A percentile compares a stretch with the other conserved stretches of the same genome.
Conservation (phyloP, 2,888 invertebrate species). For the Lycaena phlaeas region DNA sequence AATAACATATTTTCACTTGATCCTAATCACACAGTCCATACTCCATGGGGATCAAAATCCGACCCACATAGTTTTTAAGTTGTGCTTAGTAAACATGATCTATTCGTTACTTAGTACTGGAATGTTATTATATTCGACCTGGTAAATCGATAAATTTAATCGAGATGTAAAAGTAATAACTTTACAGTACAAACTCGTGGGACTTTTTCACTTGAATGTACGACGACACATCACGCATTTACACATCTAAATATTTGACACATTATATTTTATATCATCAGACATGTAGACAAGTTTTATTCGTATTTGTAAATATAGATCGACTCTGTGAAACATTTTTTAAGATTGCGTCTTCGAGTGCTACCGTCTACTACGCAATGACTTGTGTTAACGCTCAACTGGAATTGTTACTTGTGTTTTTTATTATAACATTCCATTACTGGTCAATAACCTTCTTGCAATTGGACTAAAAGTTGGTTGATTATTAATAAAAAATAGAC, state of each 20-base stretch:
- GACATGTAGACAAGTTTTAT: not conserved
- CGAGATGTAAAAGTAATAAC: too few relatives aligned
- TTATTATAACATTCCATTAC: constrained; percentile 6
- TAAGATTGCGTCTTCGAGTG: constrained; percentile 1
- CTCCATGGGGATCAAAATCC: too few relatives aligned
- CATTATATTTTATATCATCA: not conserved
- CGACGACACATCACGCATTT: not conserved
- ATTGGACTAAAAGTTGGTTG: constrained; percentile 5
- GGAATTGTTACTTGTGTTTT: constrained; percentile 4
- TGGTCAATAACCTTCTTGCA: constrained; percentile 7
- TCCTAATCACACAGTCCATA: too few relatives aligned
- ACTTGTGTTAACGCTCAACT: constrained; percentile 4
- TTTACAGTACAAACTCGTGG: too few relatives aligned
- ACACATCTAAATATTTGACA: not conserved
- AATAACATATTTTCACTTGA: too few relatives aligned
- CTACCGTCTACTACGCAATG: constrained; percentile 1
- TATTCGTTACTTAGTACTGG: too few relatives aligned
- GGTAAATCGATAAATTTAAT: not conserved
- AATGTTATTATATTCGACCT: too few relatives aligned
- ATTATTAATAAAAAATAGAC: not conserved
- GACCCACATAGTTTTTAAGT: too few relatives aligned
- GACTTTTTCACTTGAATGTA: too few relatives aligned
- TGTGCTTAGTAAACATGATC: too few relatives aligned
- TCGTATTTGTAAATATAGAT: too few relatives aligned
- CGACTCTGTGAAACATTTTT: not conserved